A percentile compares a stretch with the other conserved stretches of the same genome.
These are phyloP conservation scores for Pseudopipra pipra DNA, from an alignment of 2,113 vertebrate genomes.

Conservation along the genomic window DNA sequence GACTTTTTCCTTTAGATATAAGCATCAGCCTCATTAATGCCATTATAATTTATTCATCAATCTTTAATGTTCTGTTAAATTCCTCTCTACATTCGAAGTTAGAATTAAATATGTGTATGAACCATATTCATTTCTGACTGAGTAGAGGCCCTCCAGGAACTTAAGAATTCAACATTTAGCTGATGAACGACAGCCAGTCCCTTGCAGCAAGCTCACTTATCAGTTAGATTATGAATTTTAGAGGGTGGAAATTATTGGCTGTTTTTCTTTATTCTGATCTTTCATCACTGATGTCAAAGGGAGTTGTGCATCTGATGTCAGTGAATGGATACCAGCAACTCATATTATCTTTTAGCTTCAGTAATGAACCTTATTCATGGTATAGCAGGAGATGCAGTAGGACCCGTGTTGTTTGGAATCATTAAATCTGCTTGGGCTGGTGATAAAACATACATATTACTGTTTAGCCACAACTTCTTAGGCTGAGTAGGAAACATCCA, in stretches of 20 bases:
- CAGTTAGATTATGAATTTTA: background rate
- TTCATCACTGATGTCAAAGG: background rate
- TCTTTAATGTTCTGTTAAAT: slow-evolving; percentile 55
- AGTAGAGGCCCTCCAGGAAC: background rate
- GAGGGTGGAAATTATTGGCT: background rate
- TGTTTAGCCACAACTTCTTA: background rate
- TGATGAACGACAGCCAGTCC: background rate
- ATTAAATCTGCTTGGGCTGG: background rate
- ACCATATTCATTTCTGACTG: slow-evolving; percentile 17
- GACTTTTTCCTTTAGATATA: slow-evolving; percentile 32
- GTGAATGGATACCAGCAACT: background rate
- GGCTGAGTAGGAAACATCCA: background rate
- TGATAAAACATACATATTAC: background rate
- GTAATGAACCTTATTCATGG: background rate
- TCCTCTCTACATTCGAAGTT: slow-evolving; percentile 7
- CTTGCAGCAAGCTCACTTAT: background rate
- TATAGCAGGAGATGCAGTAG: background rate
- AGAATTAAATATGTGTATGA: slow-evolving; percentile 34
- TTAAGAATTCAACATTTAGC: background rate
- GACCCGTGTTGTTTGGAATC: background rate
- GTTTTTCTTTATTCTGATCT: background rate
- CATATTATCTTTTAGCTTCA: background rate
- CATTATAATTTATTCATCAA: slow-evolving; percentile 56
- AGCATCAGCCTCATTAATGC: slow-evolving; percentile 27
- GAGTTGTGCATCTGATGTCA: background rate